These are phyloP conservation scores for Acropternis orthonyx DNA, from an alignment of 2,797 vertebrate genomes.

Conservation along the genomic window DNA sequence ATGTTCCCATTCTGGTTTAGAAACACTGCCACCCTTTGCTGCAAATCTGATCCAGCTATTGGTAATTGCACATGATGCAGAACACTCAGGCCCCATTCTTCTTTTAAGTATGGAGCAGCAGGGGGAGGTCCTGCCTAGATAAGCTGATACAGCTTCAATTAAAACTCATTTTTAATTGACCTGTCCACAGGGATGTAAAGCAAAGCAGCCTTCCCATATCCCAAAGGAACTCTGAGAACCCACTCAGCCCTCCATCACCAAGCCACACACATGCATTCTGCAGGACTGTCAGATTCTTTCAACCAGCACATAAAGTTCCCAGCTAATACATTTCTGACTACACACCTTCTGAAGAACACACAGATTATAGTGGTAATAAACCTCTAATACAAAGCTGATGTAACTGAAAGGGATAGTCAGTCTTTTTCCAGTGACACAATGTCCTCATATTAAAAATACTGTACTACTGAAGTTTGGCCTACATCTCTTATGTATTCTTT, in stretches of 20 bases:
- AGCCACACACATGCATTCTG: neutral
- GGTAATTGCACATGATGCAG: neutral
- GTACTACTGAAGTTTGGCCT: neutral
- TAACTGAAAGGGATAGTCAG: neutral
- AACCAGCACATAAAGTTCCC: neutral
- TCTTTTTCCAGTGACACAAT: neutral
- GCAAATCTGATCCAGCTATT: neutral
- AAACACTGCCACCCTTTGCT: neutral
- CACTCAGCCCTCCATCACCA: neutral
- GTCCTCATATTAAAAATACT: neutral
- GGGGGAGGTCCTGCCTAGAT: neutral
- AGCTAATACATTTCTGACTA: neutral
- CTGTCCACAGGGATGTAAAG: neutral
- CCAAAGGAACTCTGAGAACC: neutral
- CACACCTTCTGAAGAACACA: neutral
- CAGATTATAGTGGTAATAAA: neutral
- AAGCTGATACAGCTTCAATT: neutral
- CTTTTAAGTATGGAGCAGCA: neutral
- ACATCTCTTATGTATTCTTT: neutral
- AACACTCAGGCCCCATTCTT: neutral
- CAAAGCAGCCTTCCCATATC: neutral
- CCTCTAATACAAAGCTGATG: neutral
- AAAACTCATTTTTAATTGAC: neutral
- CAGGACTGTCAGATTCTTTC: neutral
- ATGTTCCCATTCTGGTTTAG: neutral